These are phyloP conservation scores for Orchesellides sinensis DNA, from an alignment of 2,888 invertebrate genomes.

Conservation along the genomic window DNA sequence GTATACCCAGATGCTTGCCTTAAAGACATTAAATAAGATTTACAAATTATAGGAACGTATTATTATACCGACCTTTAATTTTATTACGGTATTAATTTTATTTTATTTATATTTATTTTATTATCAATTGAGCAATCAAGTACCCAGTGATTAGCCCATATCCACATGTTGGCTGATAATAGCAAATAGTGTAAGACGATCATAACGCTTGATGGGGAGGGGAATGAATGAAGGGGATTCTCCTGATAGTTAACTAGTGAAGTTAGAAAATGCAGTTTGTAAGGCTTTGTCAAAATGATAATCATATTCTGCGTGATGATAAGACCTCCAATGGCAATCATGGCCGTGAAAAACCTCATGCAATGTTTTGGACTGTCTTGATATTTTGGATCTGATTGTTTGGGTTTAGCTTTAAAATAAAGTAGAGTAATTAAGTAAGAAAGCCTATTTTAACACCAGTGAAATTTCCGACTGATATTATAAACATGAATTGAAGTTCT, in stretches of 20 bases:
- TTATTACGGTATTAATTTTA: background rate
- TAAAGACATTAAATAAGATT: no score
- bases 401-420: background rate
- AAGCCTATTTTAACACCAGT: background rate
- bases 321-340: slow-evolving; percentile 12
- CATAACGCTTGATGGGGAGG: slow-evolving; percentile 3
- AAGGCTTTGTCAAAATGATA: slow-evolving; percentile 8
- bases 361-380: no score
- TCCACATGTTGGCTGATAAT: no score
- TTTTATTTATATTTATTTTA: background rate
- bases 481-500: background rate
- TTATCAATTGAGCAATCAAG: background rate
- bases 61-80: background rate
- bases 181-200: no score
- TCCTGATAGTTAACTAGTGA: background rate
- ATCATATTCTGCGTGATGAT: slow-evolving; percentile 36
- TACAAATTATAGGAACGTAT: no score
- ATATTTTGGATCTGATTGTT: slow-evolving; percentile 24
- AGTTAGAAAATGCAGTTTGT: slow-evolving; percentile 34
- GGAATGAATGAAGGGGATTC: background rate
- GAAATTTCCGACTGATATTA: background rate
- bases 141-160: slow-evolving; percentile 10
- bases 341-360: slow-evolving; percentile 2
- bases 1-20: no score
- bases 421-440: background rate